Base-by-base conservation (phyloP, 2,888 invertebrate species). In the Chymomyza fuscimana region DNA sequence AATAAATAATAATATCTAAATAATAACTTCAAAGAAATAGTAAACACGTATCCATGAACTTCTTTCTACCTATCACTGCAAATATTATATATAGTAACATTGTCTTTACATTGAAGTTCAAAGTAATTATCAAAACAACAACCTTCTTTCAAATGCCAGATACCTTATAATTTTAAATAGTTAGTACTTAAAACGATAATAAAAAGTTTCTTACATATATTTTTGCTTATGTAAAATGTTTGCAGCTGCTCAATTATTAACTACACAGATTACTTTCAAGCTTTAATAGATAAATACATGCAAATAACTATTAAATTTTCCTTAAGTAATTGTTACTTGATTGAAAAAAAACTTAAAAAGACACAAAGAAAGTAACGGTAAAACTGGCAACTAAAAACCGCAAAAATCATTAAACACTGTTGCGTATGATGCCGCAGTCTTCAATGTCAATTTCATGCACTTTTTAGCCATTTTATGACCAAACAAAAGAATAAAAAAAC, bases 1-100 rank as follows among this genome's bases (percentile, higher is more conserved):
- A 29, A 7, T 15, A 22, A 58, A 9, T 7, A 36, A 36, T 7
- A 2, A 1, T 9, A 36, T 78, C 76, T 80, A 80, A 83, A 79
- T 62, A 29, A 67, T 70, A 62, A 12, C 58, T 25, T 59, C 63
- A 70, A 66, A 56, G 15, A 59, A 67, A 78, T 59, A 29, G 65
- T 61, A 40, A 56, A 68, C 65, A 58, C 60, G 15, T 61, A 63
- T 36, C 36, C 9, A 36, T 36, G 25, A 25, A 25, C 25, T 25
- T 25, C 4, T 25, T 25, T 25, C 4, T 25, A 25, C 25, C 25
- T n/a, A 69, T 36, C 32, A 51, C 29, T 67, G 63, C 9, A 32
- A 32, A 60, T 15, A n/a, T n/a, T n/a, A n/a, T n/a, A 32, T 29
- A 29, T 16, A 60, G 6, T 5, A 32, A 59, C 6, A 51, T 22